Evolutionary conservation across 2,797 vertebrate genomes (phyloP).

Genomic region (Hirundo rustica): DNA sequence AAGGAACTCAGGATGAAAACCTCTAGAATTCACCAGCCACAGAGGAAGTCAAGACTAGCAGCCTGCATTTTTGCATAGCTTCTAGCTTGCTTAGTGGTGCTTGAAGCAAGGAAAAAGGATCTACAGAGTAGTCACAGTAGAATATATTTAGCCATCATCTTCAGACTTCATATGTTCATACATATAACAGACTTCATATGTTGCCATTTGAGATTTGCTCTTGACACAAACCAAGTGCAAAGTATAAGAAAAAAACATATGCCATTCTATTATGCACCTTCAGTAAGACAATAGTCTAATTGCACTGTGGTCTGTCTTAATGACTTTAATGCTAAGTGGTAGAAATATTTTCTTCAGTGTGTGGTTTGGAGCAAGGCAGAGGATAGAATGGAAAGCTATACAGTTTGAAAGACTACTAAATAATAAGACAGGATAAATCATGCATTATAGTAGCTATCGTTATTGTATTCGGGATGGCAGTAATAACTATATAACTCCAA

Average conservation of each 20-base stretch:
- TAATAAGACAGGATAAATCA: constrained; percentile 17
- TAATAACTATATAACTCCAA: no score
- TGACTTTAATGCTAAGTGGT: constrained; percentile 55
- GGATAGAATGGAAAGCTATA: constrained; percentile 62
- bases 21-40: neutral
- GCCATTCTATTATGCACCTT: constrained; percentile 49
- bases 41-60: neutral
- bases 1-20: neutral
- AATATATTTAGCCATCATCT: neutral
- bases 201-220: neutral
- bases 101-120: neutral
- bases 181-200: neutral
- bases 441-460: neutral
- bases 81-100: neutral
- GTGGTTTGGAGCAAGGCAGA: constrained; percentile 66
- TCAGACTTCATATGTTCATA: neutral
- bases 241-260: constrained; percentile 62
- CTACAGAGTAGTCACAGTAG: neutral
- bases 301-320: constrained; percentile 66
- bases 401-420: constrained; percentile 54
- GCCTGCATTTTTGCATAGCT: neutral
- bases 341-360: constrained; percentile 63
- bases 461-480: no score
- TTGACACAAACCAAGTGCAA: constrained; percentile 31
- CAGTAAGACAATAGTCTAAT: constrained; percentile 63